phyloP scores from a whole-genome alignment of 1,140 invertebrate genomes.

The Aphelinus atriplicis region DNA sequence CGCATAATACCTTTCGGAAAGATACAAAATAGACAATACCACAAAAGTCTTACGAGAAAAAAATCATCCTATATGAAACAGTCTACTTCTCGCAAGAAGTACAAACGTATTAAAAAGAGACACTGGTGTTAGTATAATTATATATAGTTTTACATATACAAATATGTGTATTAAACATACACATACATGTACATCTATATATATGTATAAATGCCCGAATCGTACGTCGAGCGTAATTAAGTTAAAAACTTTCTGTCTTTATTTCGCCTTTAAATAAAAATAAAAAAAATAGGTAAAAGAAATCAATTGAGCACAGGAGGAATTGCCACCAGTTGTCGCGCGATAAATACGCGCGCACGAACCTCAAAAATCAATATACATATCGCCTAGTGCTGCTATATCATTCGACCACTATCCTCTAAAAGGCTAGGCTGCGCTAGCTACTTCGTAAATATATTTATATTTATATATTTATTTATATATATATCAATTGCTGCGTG shows the following conservation, averaged over 20 bases:
- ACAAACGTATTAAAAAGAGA: conserved; percentile 39
- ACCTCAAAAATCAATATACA: conserved; percentile 41
- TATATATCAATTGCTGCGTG: conserved; percentile 37
- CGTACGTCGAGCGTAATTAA: conserved; percentile 31
- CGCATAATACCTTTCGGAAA: conserved; percentile 34
- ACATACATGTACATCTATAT: conserved; percentile 12
- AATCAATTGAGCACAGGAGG: conserved; percentile 36
- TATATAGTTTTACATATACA: conserved; percentile 13
- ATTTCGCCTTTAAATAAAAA: conserved; percentile 31
- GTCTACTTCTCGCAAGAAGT: conserved; percentile 34
- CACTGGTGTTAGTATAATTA: conserved; percentile 35
- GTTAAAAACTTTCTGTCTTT: conserved; percentile 30
- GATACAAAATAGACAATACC: conserved; percentile 39
- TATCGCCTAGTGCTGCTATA: conserved; percentile 38
- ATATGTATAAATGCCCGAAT: conserved; percentile 17
- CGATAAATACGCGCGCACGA: conserved; percentile 23
- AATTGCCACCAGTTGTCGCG: conserved; percentile 37
- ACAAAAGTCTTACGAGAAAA: conserved; percentile 35
- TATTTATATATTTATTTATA: conserved; percentile 29
- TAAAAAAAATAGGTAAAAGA: conserved; percentile 20
- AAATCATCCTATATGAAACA: conserved; percentile 34
- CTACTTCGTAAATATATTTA: conserved; percentile 35
- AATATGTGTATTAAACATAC: background rate
- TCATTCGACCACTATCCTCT: conserved; percentile 37
- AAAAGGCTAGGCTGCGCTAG: conserved; percentile 39